Percentiles rank a stretch among this genome's conserved stretches.
Conservation (phyloP, 2,113 vertebrate genomes). For the Prunella fulvescens region DNA sequence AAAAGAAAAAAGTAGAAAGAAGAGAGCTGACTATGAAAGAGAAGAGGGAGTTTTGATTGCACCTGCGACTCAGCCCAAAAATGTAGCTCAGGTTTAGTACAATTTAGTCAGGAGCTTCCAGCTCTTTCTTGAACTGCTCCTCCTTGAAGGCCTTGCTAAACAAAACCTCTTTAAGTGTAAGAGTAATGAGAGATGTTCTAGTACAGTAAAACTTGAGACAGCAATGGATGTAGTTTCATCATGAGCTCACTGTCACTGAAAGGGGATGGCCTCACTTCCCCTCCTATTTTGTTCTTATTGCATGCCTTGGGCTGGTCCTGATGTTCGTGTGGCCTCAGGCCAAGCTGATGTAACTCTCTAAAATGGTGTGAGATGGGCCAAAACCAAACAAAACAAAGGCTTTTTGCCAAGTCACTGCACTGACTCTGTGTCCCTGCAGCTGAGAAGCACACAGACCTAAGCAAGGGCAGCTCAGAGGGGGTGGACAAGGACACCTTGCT, state of each 20-base stretch:
- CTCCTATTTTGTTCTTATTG: background rate
- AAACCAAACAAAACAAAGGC: background rate
- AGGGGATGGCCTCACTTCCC: background rate
- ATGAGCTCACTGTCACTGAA: background rate
- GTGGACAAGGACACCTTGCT: background rate
- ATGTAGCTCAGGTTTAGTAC: background rate
- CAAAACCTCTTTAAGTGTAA: background rate
- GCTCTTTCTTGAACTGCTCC: background rate
- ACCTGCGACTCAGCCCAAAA: background rate
- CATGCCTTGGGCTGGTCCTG: background rate
- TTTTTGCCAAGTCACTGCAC: background rate
- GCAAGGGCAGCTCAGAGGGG: background rate
- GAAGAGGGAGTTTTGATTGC: background rate
- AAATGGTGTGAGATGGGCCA: constrained; percentile 11
- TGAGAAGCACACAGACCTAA: background rate
- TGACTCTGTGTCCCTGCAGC: background rate
- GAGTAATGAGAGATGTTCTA: background rate
- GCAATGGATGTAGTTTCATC: background rate
- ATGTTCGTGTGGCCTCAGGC: background rate
- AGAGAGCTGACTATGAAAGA: background rate
- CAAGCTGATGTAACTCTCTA: constrained; percentile 27
- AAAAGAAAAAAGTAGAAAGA: background rate
- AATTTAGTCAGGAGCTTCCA: background rate
- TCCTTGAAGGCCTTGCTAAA: background rate
- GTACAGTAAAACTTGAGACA: background rate